These are phyloP conservation scores for Enoplosus armatus DNA, from an alignment of 2,797 vertebrate species.

Conservation along the genomic window DNA sequence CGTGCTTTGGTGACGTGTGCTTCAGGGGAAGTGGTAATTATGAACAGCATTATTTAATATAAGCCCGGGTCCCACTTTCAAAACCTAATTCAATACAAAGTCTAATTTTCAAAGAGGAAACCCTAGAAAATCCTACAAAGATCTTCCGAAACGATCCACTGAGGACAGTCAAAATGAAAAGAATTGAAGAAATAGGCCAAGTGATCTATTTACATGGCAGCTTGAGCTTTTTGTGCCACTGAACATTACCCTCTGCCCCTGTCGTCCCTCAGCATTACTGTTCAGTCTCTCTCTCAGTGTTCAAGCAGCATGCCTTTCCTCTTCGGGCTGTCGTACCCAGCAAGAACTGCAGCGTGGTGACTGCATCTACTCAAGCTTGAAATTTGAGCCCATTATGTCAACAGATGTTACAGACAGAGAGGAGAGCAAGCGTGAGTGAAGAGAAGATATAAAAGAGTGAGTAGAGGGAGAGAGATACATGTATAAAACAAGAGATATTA, in stretches of 20 bases:
- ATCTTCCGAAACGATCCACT: conserved; percentile 25
- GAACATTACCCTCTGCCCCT: conserved; percentile 60
- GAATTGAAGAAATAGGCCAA: conserved; percentile 62
- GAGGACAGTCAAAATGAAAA: conserved; percentile 38
- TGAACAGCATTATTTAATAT: conserved; percentile 25
- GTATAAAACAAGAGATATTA: conserved; percentile 21
- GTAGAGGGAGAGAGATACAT: conserved; percentile 27
- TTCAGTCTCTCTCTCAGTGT: conserved; percentile 40
- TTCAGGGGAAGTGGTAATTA: conserved; percentile 35
- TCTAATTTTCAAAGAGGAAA: conserved; percentile 30
- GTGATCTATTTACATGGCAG: conserved; percentile 66
- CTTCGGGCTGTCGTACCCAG: conserved; percentile 54
- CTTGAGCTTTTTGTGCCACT: conserved; percentile 75
- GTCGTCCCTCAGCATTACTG: conserved; percentile 50
- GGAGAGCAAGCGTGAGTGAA: conserved; percentile 63
- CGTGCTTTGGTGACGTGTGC: conserved; percentile 40
- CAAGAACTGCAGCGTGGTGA: conserved; percentile 51
- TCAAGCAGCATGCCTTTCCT: conserved; percentile 70
- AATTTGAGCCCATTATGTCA: conserved; percentile 86
- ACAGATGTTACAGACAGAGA: conserved; percentile 76
- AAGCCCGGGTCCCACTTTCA: conserved; percentile 2
- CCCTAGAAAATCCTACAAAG: conserved; percentile 30
- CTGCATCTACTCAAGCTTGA: conserved; percentile 81
- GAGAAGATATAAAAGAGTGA: conserved; percentile 27
- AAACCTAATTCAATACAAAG: conserved; percentile 29